Conservation (phyloP, 2,797 vertebrate genomes). For the Anniella stebbinsi region DNA sequence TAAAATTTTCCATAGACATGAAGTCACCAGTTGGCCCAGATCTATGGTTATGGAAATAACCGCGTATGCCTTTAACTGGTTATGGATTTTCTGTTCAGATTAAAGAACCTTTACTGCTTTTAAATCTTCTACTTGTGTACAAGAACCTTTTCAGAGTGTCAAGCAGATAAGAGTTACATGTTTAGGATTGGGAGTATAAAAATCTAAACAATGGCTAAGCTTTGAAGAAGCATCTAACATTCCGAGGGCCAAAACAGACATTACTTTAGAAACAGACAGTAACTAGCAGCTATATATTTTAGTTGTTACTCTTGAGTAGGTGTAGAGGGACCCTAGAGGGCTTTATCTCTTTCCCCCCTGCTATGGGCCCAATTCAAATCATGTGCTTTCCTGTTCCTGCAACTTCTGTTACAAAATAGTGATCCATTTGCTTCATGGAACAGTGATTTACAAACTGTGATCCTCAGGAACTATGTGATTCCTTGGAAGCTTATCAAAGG, state of each 20-base stretch:
- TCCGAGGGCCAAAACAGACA: no score
- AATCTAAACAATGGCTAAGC: neutral
- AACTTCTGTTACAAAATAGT: no score
- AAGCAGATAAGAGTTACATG: neutral
- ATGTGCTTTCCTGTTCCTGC: no score
- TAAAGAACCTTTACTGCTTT: neutral
- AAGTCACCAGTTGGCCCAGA: conserved; percentile 72
- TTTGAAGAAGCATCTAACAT: neutral
- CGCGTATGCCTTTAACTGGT: conserved; percentile 48
- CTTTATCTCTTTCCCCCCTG: no score
- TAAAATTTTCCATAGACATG: conserved; percentile 76
- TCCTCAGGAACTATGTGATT: neutral
- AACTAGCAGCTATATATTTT: no score
- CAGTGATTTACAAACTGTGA: neutral
- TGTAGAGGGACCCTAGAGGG: no score
- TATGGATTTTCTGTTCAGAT: conserved; percentile 63
- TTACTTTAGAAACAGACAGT: no score
- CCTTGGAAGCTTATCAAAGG: neutral
- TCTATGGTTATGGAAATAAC: conserved; percentile 70
- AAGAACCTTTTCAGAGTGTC: neutral
- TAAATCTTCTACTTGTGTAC: neutral
- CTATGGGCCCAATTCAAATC: no score
- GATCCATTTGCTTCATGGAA: neutral
- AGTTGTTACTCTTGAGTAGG: no score
- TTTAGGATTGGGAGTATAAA: neutral